Evolutionary conservation across 2,113 vertebrate species (phyloP).

Genomic region (Trichomycterus rosablanca): DNA sequence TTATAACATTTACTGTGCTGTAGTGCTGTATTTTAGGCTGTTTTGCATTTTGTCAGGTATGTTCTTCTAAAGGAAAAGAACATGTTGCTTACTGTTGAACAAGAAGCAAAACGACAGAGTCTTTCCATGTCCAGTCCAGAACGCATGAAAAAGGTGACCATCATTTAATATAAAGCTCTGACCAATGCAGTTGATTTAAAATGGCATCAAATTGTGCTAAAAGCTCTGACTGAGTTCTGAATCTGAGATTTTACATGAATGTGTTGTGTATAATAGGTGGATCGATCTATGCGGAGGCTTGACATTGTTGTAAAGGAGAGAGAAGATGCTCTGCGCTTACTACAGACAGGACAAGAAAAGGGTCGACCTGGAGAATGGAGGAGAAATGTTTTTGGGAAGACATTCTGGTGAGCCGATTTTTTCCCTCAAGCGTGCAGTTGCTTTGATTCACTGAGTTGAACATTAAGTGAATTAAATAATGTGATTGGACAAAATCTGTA

Average conservation of each 20-base stretch:
- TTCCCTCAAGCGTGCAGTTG: too few species aligned
- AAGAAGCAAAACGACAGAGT: conserved; percentile 82
- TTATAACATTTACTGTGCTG: background rate
- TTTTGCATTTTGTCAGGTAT: conserved; percentile 71
- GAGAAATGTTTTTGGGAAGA: conserved; percentile 76
- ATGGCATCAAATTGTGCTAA: too few species aligned
- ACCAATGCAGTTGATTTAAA: background rate
- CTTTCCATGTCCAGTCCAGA: conserved; percentile 88
- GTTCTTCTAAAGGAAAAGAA: conserved; percentile 94
- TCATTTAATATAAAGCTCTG: background rate
- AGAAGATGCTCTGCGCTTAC: conserved; percentile 80
- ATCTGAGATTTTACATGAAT: background rate
- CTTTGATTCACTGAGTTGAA: too few species aligned
- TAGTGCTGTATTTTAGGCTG: too few species aligned
- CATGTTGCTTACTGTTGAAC: conserved; percentile 88
- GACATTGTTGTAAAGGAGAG: conserved; percentile 82
- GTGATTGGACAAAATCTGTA: too few species aligned
- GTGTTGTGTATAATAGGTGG: conserved; percentile 64
- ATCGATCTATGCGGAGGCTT: conserved; percentile 79
- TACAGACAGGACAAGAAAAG: conserved; percentile 89
- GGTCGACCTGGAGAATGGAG: conserved; percentile 85
- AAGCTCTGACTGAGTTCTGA: too few species aligned
- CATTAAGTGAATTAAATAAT: too few species aligned
- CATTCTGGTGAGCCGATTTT: conserved; percentile 73
- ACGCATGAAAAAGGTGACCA: conserved; percentile 84